phyloP scores from a whole-genome alignment of 2,888 invertebrate genomes.

The Fragum fragum region DNA sequence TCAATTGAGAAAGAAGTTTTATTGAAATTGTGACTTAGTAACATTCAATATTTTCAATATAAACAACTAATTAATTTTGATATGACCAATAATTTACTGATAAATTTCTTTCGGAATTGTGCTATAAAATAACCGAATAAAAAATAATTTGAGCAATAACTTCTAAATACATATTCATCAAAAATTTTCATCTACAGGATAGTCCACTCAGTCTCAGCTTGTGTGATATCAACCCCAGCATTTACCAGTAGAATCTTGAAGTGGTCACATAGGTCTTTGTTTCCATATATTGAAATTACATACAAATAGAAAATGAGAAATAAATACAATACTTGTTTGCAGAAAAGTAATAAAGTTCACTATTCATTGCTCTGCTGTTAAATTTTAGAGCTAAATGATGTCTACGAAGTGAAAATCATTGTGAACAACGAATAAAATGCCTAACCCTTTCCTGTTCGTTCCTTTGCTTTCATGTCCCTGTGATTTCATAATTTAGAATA shows the following conservation, averaged over 20 bases:
- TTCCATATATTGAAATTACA: conserved; percentile 41
- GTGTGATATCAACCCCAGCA: conserved; percentile 7
- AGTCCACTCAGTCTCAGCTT: conserved; percentile 43
- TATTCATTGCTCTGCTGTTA: background rate
- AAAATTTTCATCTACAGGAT: conserved; percentile 32
- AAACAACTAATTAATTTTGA: background rate
- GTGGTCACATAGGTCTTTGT: conserved; percentile 33
- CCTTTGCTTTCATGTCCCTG: no score
- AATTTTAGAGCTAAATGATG: background rate
- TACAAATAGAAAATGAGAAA: background rate
- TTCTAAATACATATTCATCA: conserved; percentile 2
- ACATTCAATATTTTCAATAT: no score
- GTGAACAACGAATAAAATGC: background rate
- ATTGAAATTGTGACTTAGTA: background rate
- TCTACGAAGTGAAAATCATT: background rate
- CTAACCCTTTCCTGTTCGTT: no score
- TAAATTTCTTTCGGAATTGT: no score
- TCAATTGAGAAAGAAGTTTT: background rate
- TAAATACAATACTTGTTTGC: background rate
- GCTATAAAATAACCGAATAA: no score
- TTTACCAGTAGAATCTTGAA: conserved; percentile 5
- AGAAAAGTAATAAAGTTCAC: background rate
- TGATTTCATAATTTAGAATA: no score
- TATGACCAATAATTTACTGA: background rate
- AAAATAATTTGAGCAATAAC: background rate